Percentiles rank a stretch among this genome's conserved stretches.
Evolutionary conservation across 1,140 invertebrate species (phyloP).

Genomic region (Geopemphigus sp.): DNA sequence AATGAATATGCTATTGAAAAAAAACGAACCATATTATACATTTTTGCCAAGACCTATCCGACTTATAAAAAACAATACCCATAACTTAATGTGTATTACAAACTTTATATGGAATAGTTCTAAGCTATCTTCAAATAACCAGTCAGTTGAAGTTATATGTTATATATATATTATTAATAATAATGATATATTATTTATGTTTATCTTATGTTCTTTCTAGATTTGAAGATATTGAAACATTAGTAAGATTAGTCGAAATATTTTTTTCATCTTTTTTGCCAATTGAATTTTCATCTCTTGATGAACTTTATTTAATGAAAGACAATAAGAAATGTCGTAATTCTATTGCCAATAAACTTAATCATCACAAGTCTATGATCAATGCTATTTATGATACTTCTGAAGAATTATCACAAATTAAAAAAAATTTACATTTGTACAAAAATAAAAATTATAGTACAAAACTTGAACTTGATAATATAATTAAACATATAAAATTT

Average conservation of each 20-base stretch:
- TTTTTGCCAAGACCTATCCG: conserved; percentile 32
- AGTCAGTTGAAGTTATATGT: background rate
- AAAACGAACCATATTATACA: conserved; percentile 22
- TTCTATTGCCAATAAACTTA: background rate
- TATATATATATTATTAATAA: background rate
- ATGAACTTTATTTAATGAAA: background rate
- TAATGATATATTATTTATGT: background rate
- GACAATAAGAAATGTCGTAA: background rate
- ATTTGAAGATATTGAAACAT: conserved; percentile 16
- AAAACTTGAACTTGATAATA: background rate
- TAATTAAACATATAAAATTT: conserved; percentile 27
- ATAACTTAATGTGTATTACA: conserved; percentile 17
- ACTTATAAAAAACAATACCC: background rate
- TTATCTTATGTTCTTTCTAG: conserved; percentile 22
- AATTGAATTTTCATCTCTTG: background rate
- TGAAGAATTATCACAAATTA: conserved; percentile 10
- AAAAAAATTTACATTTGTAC: background rate
- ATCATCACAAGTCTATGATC: background rate
- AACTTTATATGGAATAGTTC: conserved; percentile 17
- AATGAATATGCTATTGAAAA: conserved; percentile 23
- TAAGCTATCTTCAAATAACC: conserved; percentile 20
- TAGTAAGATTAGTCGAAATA: conserved; percentile 10
- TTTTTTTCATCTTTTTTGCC: conserved; percentile 5
- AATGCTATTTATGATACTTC: conserved; percentile 27
- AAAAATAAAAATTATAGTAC: background rate